These are phyloP conservation scores for Leucoraja ocellata DNA, from an alignment of 2,797 vertebrate species.

Conservation along the genomic window DNA sequence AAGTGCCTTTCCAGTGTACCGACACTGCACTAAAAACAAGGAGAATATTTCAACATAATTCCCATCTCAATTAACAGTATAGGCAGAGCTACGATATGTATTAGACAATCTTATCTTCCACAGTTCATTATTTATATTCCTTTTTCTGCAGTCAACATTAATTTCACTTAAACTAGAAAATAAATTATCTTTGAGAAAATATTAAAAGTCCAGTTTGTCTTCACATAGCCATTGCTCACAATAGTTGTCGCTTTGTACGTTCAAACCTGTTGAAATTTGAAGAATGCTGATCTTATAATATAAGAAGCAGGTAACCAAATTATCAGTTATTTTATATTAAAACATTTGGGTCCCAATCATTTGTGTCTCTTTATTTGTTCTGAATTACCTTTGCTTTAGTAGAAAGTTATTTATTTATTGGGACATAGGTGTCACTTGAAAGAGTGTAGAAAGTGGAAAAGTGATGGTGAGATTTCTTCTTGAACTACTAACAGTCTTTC, in stretches of 20 bases:
- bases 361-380: conserved; percentile 4
- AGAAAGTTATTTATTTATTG: too few species aligned
- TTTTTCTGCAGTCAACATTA: background rate
- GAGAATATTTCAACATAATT: conserved; percentile 57
- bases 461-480: too few species aligned
- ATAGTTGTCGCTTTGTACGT: background rate
- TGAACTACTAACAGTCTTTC: too few species aligned
- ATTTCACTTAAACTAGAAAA: background rate
- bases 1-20: conserved; percentile 54
- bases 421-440: too few species aligned
- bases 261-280: background rate
- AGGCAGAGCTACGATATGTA: conserved; percentile 22
- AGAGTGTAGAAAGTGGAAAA: too few species aligned
- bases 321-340: background rate
- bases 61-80: conserved; percentile 69
- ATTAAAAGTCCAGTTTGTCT: background rate
- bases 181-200: background rate
- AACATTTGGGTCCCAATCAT: background rate
- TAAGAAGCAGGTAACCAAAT: background rate
- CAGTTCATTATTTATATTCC: conserved; percentile 2
- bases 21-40: conserved; percentile 52
- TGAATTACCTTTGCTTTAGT: background rate
- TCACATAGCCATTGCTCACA: background rate
- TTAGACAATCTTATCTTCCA: background rate
- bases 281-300: background rate